phyloP scores from a whole-genome alignment of 2,113 vertebrate species.

The Gallinago jamesoni region DNA sequence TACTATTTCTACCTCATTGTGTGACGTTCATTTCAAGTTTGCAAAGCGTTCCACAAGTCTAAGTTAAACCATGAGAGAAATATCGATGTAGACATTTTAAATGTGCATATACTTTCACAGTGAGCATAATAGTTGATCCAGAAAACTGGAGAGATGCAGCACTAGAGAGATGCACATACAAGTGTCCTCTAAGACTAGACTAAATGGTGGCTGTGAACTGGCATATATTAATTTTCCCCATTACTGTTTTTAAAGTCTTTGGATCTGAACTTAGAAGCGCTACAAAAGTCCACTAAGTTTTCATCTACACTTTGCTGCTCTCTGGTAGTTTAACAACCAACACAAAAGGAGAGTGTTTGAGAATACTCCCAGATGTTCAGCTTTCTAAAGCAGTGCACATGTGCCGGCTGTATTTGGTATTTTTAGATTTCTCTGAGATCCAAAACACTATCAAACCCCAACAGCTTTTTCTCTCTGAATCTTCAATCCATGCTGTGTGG shows the following conservation, averaged over 20 bases:
- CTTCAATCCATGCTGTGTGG: constrained; percentile 44
- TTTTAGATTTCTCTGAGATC: constrained; percentile 74
- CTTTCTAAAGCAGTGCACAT: constrained; percentile 69
- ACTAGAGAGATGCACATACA: neutral
- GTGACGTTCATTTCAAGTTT: neutral
- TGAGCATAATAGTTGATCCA: neutral
- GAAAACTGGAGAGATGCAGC: neutral
- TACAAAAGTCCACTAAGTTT: neutral
- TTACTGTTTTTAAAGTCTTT: neutral
- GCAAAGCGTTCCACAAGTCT: neutral
- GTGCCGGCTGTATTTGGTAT: constrained; percentile 70
- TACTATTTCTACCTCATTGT: neutral
- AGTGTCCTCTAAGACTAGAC: neutral
- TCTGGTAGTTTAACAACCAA: constrained; percentile 39
- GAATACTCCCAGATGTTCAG: constrained; percentile 75
- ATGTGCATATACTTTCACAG: neutral
- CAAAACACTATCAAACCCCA: constrained; percentile 57
- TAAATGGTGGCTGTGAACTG: neutral
- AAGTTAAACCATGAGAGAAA: neutral
- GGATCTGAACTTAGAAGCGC: constrained; percentile 1
- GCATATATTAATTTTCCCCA: neutral
- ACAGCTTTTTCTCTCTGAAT: constrained; percentile 58
- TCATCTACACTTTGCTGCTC: constrained; percentile 12
- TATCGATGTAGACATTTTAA: neutral
- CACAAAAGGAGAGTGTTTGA: constrained; percentile 54